phyloP scores from a whole-genome alignment of 2,888 invertebrate species.

The Zhuqinia jingwanae region DNA sequence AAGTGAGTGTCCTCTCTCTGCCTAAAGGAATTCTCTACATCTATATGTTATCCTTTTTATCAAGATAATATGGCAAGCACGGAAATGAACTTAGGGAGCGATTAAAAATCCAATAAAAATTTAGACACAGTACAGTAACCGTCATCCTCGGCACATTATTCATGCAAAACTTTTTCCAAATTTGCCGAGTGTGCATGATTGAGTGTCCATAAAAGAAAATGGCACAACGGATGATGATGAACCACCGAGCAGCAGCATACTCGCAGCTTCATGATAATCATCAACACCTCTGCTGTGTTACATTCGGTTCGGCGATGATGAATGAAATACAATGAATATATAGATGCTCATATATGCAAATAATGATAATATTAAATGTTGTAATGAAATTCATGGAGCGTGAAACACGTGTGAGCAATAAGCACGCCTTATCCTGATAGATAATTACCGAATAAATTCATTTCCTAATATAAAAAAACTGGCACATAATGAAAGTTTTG shows the following conservation, averaged over 20 bases:
- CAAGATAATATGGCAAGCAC: constrained; percentile 44
- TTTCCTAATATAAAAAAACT: too few species aligned
- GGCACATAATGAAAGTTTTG: background rate
- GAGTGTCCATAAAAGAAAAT: constrained; percentile 30
- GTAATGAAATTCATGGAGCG: constrained; percentile 55
- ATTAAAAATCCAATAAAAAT: constrained; percentile 41
- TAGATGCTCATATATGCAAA: background rate
- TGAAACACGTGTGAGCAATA: constrained; percentile 57
- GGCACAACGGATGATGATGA: constrained; percentile 17
- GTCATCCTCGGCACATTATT: constrained; percentile 31
- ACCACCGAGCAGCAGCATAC: background rate
- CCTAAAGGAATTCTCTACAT: constrained; percentile 33
- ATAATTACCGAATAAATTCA: too few species aligned
- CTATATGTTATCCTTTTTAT: too few species aligned
- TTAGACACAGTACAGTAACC: background rate
- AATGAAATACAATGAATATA: background rate
- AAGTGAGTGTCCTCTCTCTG: background rate
- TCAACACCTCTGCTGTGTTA: background rate
- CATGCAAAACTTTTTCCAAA: constrained; percentile 52
- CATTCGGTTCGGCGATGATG: background rate
- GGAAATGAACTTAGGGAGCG: constrained; percentile 53
- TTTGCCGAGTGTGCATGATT: constrained; percentile 50
- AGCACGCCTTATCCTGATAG: background rate
- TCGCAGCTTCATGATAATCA: background rate
- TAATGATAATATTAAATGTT: background rate